phyloP scores from a whole-genome alignment of 2,888 invertebrate genomes.

The Nasonia oneida region DNA sequence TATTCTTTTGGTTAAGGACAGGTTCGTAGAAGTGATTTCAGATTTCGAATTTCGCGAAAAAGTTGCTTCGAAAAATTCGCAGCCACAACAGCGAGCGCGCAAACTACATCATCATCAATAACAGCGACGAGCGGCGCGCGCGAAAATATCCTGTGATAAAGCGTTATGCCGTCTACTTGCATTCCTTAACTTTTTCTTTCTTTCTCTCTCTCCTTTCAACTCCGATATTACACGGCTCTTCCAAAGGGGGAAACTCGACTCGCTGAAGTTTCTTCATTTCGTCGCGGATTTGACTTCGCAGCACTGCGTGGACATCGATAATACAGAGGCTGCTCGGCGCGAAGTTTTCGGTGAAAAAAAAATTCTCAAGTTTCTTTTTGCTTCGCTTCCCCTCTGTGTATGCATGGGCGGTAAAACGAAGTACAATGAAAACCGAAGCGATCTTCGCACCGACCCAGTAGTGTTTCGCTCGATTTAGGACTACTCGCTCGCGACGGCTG shows the following conservation, averaged over 20 bases:
- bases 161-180: background rate
- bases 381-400: background rate
- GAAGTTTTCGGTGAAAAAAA: background rate
- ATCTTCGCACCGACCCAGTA: background rate
- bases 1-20: background rate
- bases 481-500: background rate
- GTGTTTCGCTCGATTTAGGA: background rate
- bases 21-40: too few species aligned
- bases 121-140: background rate
- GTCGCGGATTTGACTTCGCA: background rate
- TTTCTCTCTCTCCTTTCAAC: background rate
- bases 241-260: background rate
- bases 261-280: slow-evolving; percentile 32
- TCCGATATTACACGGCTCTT: background rate
- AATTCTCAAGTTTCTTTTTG: background rate
- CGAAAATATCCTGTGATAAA: slow-evolving; percentile 17
- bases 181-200: background rate
- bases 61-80: background rate
- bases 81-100: background rate
- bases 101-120: slow-evolving; percentile 9
- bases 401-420: background rate
- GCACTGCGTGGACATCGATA: background rate
- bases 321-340: background rate
- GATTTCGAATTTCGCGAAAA: background rate
- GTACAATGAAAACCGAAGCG: too few species aligned